Evolutionary conservation across 2,888 invertebrate genomes (phyloP).

Genomic region (Penaeus monodon): DNA sequence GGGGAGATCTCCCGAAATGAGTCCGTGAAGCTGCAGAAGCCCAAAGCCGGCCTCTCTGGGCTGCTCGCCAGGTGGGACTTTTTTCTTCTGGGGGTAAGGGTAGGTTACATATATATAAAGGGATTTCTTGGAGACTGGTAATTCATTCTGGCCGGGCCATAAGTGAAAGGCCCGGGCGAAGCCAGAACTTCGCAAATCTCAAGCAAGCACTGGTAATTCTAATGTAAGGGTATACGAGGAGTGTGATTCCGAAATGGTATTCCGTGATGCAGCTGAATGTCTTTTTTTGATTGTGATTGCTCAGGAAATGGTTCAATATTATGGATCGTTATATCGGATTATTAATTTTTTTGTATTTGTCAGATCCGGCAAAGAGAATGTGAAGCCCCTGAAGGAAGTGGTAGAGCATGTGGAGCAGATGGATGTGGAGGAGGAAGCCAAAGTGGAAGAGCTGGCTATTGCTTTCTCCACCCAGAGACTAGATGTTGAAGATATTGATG

Average conservation of each 20-base stretch:
- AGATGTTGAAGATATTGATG: constrained; percentile 77
- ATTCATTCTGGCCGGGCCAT: no score
- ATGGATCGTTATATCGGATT: background rate
- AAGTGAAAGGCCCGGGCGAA: no score
- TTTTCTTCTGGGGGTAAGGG: no score
- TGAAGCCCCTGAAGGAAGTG: background rate
- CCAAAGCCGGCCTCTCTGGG: background rate
- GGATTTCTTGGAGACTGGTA: no score
- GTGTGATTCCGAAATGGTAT: no score
- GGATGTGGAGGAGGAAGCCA: constrained; percentile 41
- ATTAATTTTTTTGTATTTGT: background rate
- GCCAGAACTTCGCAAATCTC: no score
- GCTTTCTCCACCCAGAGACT: constrained; percentile 65
- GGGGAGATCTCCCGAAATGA: background rate
- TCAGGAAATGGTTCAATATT: no score
- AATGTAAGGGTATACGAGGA: background rate
- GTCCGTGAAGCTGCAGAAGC: background rate
- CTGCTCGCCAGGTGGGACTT: background rate
- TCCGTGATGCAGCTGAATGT: no score
- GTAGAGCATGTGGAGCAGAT: constrained; percentile 37
- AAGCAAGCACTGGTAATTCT: background rate
- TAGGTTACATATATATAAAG: no score
- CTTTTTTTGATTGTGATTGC: no score
- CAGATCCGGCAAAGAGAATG: constrained; percentile 28
- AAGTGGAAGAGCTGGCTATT: constrained; percentile 48